Conservation (phyloP, 1,140 invertebrate genomes). For the Musca vetustissima region DNA sequence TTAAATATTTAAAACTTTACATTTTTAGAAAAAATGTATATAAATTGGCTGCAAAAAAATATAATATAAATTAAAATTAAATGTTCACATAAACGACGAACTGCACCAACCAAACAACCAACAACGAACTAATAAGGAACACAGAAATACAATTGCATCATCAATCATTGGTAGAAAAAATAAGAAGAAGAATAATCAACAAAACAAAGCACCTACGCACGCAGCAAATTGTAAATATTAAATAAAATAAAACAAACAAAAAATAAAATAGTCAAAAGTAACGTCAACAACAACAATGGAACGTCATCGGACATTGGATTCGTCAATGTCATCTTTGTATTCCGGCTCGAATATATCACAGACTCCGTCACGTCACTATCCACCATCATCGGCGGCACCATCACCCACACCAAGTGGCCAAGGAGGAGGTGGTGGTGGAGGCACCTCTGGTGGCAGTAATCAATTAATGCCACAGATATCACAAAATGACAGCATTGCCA, state of each 20-base stretch:
- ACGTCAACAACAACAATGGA: slow-evolving; percentile 24
- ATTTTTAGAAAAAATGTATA: background rate
- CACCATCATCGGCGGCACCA: slow-evolving; percentile 35
- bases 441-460: background rate
- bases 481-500: slow-evolving; percentile 18
- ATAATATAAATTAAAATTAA: background rate
- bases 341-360: slow-evolving; percentile 42
- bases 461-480: slow-evolving; percentile 11
- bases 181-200: background rate
- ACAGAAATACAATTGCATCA: background rate
- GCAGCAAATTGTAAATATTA: background rate
- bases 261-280: background rate
- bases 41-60: too few species aligned
- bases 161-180: background rate
- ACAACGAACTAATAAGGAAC: background rate
- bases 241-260: background rate
- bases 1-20: background rate
- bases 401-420: slow-evolving; percentile 47
- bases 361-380: slow-evolving; percentile 38
- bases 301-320: slow-evolving; percentile 50
- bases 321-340: slow-evolving; percentile 55
- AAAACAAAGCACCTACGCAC: background rate
- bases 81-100: background rate
- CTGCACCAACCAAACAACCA: too few species aligned
- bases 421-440: slow-evolving; percentile 2